Evolutionary conservation across 2,888 invertebrate genomes (phyloP), one percentile per base, ranked within the genome.

Genomic region (Ennomos fuscantarius): DNA sequence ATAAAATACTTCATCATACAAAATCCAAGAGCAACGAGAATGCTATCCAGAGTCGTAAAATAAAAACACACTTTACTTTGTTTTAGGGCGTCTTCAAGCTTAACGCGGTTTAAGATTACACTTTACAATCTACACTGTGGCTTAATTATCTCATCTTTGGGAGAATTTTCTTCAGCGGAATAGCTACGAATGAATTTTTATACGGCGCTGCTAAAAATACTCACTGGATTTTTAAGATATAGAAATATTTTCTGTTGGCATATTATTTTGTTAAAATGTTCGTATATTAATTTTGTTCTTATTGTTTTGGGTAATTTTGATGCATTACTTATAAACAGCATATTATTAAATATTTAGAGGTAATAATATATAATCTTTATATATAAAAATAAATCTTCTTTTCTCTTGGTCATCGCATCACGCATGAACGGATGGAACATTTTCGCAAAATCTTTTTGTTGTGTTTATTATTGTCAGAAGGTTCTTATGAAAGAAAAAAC

Each of bases 161-260:
- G 40, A 61, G 65, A 64, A 63, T 57, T 59, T 58, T 49, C 42
- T 60, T 47, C 63, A 66, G 66, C 60, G 53, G 64, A 70, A 67
- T 62, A 40, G 51, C 50, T 40, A 8, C 40, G 31, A 66, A 70
- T 68, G 55, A 67, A 66, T 65, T 70, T 64, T 60, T 62, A 47
- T 52, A 65, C 60, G 55, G 60, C 56, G 62, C 5, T 11, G 50
- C 11, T 24, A 15, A 58, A 55, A 60, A 66, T 44, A 44, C 12
- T 8, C 8, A 34, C 13, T 13, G n/a, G 9, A 34, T 13, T 44
- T 34, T 34, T n/a, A 36, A 9, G 40, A 40, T 9, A 8, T 9
- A 13, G 9, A 41, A 41, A 11, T 9, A 10, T 34, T 12, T 34
- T 13, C 44, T 13, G 9, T 12, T n/a, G 6, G 2, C 32, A 11